A percentile compares a stretch with the other conserved stretches of the same genome.
Evolutionary conservation across 2,888 invertebrate genomes (phyloP).

Genomic region (Rugalucina vietnamica): DNA sequence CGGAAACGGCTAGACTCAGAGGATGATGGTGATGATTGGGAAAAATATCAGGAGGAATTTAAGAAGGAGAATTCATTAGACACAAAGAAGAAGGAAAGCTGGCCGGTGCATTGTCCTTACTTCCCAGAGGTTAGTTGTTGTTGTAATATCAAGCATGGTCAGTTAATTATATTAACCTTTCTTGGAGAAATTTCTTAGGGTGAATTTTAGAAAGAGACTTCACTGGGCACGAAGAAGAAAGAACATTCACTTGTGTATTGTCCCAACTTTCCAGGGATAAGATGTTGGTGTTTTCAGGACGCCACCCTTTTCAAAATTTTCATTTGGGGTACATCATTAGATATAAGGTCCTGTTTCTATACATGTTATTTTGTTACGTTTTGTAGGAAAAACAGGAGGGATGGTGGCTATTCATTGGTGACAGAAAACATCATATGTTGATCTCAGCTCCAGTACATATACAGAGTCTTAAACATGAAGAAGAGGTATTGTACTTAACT

Average conservation of each 20-base stretch:
- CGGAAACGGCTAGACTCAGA: constrained; percentile 53
- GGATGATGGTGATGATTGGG: constrained; percentile 95
- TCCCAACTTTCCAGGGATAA: no score
- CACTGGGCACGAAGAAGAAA: no score
- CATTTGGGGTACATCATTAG: no score
- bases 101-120: constrained; percentile 98
- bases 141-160: no score
- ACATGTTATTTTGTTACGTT: neutral
- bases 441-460: constrained; percentile 97
- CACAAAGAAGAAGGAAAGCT: constrained; percentile 96
- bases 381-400: constrained; percentile 95
- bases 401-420: constrained; percentile 99
- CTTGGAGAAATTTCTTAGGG: no score
- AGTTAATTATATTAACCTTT: no score
- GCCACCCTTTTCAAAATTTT: no score
- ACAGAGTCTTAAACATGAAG: constrained; percentile 94
- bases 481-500: constrained; percentile 91
- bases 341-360: no score
- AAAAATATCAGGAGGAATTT: constrained; percentile 94
- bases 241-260: no score
- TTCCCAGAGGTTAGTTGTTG: constrained; percentile 92
- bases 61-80: constrained; percentile 92
- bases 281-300: no score
- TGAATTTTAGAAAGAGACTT: no score
- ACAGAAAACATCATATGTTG: constrained; percentile 95